Conservation (phyloP, 2,797 vertebrate species). For the Rhynchotus rufescens region DNA sequence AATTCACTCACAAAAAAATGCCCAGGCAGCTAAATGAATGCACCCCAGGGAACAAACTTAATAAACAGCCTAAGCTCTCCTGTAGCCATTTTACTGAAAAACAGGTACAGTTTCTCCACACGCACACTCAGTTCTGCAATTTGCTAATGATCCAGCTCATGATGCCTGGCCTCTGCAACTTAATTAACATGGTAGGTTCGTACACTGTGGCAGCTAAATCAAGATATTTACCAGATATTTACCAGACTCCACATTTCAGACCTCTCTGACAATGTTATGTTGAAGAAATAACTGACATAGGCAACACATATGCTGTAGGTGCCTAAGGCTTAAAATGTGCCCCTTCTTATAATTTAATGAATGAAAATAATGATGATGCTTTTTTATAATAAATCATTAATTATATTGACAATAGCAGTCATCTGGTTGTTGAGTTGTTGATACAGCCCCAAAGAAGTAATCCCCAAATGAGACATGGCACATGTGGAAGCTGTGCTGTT, state of each 20-base stretch:
- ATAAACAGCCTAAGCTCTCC: slow-evolving; percentile 20
- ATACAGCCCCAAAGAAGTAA: background rate
- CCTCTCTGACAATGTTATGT: background rate
- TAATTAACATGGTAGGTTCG: background rate
- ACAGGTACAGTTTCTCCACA: background rate
- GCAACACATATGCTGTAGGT: background rate
- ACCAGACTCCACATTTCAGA: background rate
- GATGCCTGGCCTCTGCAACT: background rate
- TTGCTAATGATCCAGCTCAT: background rate
- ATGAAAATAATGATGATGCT: background rate
- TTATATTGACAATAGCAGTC: background rate
- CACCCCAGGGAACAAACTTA: slow-evolving; percentile 18
- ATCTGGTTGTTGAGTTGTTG: background rate
- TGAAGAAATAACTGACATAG: background rate
- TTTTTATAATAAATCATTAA: background rate
- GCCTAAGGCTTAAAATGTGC: background rate
- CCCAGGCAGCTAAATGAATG: slow-evolving; percentile 38
- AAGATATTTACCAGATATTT: background rate
- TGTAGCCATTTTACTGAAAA: background rate
- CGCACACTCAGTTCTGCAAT: background rate
- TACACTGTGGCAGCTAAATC: background rate
- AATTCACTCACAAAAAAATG: slow-evolving; percentile 59
- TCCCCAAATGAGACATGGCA: background rate
- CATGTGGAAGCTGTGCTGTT: background rate
- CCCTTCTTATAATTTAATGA: background rate